Evolutionary conservation across 2,113 vertebrate genomes (phyloP).

Genomic region (Malurus cyaneus): DNA sequence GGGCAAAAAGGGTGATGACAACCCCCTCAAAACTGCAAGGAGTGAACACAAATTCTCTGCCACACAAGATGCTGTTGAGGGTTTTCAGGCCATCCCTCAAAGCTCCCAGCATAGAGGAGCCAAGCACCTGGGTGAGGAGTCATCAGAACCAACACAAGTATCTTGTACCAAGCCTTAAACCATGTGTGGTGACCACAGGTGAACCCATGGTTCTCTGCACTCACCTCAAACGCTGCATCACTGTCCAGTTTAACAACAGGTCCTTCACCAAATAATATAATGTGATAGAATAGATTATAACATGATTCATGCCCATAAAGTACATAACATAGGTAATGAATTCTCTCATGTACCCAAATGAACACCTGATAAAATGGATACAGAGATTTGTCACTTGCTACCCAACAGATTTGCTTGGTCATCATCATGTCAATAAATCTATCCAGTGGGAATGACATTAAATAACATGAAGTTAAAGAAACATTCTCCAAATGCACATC

Average conservation of each 20-base stretch:
- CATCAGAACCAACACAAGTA: not conserved
- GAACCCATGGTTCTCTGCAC: not conserved
- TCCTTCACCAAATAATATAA: not conserved
- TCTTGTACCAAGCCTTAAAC: not conserved
- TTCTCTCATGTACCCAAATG: not conserved
- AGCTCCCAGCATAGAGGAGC: not conserved
- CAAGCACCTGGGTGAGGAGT: not conserved
- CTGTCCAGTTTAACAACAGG: not conserved
- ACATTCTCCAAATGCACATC: not conserved
- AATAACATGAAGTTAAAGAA: not conserved
- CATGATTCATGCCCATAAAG: not conserved
- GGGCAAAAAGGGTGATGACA: not conserved
- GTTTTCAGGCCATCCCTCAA: not conserved
- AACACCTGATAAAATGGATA: not conserved
- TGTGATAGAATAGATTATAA: not conserved
- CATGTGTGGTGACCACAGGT: not conserved
- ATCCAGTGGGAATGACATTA: not conserved
- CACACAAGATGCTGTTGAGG: not conserved
- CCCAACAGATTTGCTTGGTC: not conserved
- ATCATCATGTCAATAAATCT: not conserved
- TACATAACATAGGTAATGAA: not conserved
- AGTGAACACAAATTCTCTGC: not conserved
- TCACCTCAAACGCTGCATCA: not conserved
- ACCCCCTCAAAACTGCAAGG: not conserved
- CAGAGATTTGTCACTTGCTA: not conserved